Evolutionary conservation across 1,140 invertebrate genomes (phyloP), one percentile per base, ranked within the genome.

Genomic region (Vanessa tameamea): DNA sequence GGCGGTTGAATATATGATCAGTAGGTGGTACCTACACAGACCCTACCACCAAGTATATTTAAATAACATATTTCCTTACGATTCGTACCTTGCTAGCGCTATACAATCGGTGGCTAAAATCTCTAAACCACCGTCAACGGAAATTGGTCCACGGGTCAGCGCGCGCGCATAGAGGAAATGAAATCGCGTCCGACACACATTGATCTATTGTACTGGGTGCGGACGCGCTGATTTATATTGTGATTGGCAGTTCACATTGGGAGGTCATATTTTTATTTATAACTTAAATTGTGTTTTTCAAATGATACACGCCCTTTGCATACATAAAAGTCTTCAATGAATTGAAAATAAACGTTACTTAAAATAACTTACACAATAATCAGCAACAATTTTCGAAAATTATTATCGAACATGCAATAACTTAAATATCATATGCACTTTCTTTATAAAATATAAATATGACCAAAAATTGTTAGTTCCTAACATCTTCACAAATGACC

Each of bases 171-270:
- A 73, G 84, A 83, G 90, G 90, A 92, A 88, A 92, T 92, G 88
- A 92, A 90, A 90, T 86, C 85, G 88, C 88, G 86, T 87, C 84
- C 85, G 82, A 86, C 87, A 86, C 81, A 82, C 83, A 86, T 87
- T 84, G 82, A 79, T 84, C 87, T 85, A 91, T 91, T 90, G 87
- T 87, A 77, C 72, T 69, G 67, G 63, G 72, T 63, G 69, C 64
- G 59, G 67, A 72, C 84, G 81, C 82, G 85, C 81, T 86, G 70
- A 75, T 66, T 78, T 74, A 76, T 71, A 70, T 72, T 64, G 57
- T 69, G 59, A 64, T 64, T 23, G 51, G 5, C 59, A 26, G 23
- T 12, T 37, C 14, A 15, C 8, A 43, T 61, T 37, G 23, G 23
- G 26, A 15, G 57, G 26, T 61, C 31, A 37, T 13, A 20, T 12